Conservation (phyloP, 2,888 invertebrate genomes). For the Oscheius sp. region DNA sequence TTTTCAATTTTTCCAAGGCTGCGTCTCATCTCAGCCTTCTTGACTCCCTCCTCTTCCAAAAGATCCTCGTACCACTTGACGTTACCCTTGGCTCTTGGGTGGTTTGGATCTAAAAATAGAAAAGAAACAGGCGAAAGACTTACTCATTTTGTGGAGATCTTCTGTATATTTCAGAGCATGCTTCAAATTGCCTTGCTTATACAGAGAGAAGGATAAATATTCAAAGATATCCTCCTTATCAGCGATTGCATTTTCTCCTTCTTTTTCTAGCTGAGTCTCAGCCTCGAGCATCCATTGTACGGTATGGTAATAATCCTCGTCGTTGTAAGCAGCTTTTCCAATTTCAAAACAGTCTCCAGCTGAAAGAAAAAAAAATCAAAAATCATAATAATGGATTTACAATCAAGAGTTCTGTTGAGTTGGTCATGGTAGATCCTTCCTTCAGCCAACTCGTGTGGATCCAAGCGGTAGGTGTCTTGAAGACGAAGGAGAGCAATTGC, state of each 20-base stretch:
- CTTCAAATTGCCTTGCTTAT: conserved; percentile 83
- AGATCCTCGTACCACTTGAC: conserved; percentile 88
- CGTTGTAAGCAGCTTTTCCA: conserved; percentile 89
- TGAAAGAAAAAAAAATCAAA: conserved; percentile 66
- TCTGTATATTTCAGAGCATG: conserved; percentile 88
- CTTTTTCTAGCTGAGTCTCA: conserved; percentile 75
- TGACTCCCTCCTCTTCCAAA: conserved; percentile 74
- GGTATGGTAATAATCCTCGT: conserved; percentile 90
- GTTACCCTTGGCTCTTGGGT: conserved; percentile 88
- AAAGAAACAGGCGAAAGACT: conserved; percentile 35
- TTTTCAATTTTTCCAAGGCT: conserved; percentile 63
- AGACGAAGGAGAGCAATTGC: conserved; percentile 91
- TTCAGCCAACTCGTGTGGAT: conserved; percentile 79
- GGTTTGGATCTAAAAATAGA: conserved; percentile 73
- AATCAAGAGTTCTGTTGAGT: conserved; percentile 68
- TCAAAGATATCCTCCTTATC: conserved; percentile 78
- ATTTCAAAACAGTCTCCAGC: conserved; percentile 95
- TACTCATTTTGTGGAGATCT: conserved; percentile 80
- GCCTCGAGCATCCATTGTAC: conserved; percentile 95
- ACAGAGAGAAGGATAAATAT: conserved; percentile 92
- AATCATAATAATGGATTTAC: conserved; percentile 21
- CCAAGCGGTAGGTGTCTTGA: conserved; percentile 81
- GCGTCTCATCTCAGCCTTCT: conserved; percentile 75
- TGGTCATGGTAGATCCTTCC: conserved; percentile 76
- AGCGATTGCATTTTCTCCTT: conserved; percentile 56